Evolutionary conservation across 2,888 invertebrate species (phyloP), one percentile per base, ranked within the genome.

Genomic region (Apotomis turbidana): DNA sequence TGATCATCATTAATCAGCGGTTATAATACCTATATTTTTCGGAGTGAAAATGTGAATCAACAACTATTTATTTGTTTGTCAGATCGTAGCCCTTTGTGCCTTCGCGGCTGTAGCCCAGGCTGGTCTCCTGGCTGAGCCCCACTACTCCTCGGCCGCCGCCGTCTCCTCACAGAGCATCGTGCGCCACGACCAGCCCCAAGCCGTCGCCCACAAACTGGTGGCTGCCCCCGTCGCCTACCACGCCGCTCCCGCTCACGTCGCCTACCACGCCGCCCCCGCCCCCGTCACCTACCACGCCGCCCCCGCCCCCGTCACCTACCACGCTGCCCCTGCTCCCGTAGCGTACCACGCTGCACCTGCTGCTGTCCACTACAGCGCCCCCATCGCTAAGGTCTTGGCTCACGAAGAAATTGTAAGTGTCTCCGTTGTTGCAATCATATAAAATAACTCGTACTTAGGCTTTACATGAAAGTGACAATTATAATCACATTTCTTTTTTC

Each of bases 51-150:
- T 41, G 41, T 6, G 5, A 41, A 0, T 41, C 5, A 41, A 9
- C 9, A 9, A 49, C 41, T 41, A 6, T 41, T 49, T 2, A 9
- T 51, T 36, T 61, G 54, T 44, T 57, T 82, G 82, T 9, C 78
- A 90, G 89, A 73, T 89, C 4, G 76, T 90, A 75, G 78, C 82
- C 27, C 55, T 55, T 13, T 62, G 59, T 13, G 59, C 59, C 3
- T 59, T 59, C 38, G 54, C 8, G 13, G 62, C 62, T 4, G 70
- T 70, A n/a, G 52, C 63, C 60, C 71, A 69, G 44, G 74, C 74
- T 12, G 74, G 74, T 51, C 74, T 74, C 60, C 70, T 75, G 61
- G 68, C 63, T n/a, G 68, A 67, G 52, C 69, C 92, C 13, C 83
- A 84, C 76, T 75, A 76, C 68, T 76, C 76, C 59, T 46, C 73